phyloP scores from a whole-genome alignment of 2,888 invertebrate genomes.

The Hypena proboscidalis region DNA sequence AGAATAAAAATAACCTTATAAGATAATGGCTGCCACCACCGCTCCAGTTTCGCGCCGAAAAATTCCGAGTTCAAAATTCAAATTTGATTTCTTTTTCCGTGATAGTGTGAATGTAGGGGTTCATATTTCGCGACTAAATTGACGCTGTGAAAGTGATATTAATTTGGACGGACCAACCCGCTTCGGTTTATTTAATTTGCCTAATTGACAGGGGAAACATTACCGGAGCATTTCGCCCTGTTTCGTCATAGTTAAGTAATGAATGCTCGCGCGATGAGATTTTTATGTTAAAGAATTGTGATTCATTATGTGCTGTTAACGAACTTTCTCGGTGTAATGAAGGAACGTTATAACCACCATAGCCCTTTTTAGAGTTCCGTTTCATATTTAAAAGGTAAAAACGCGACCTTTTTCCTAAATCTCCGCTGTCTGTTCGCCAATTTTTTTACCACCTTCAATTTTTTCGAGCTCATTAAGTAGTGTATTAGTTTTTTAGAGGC shows the following conservation, averaged over 20 bases:
- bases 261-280: conserved; percentile 57
- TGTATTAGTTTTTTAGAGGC: too few relatives aligned
- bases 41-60: conserved; percentile 20
- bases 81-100: conserved; percentile 31
- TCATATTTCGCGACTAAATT: conserved; percentile 54
- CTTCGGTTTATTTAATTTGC: conserved; percentile 74
- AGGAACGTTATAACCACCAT: conserved; percentile 54
- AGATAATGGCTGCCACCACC: conserved; percentile 9
- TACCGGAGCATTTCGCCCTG: conserved; percentile 49
- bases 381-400: too few relatives aligned
- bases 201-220: conserved; percentile 74
- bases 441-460: too few relatives aligned
- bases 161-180: conserved; percentile 65
- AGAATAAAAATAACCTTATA: conserved; percentile 10
- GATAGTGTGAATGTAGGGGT: conserved; percentile 32
- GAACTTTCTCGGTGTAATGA: conserved; percentile 64
- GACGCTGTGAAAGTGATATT: conserved; percentile 68
- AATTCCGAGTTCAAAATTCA: conserved; percentile 23
- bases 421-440: too few relatives aligned
- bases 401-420: too few relatives aligned
- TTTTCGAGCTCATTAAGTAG: too few relatives aligned
- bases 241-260: conserved; percentile 60
- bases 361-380: too few relatives aligned
- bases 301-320: conserved; percentile 59
- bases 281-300: conserved; percentile 61